Evolutionary conservation across 2,797 vertebrate species (phyloP).

Genomic region (Pangasius macronema): DNA sequence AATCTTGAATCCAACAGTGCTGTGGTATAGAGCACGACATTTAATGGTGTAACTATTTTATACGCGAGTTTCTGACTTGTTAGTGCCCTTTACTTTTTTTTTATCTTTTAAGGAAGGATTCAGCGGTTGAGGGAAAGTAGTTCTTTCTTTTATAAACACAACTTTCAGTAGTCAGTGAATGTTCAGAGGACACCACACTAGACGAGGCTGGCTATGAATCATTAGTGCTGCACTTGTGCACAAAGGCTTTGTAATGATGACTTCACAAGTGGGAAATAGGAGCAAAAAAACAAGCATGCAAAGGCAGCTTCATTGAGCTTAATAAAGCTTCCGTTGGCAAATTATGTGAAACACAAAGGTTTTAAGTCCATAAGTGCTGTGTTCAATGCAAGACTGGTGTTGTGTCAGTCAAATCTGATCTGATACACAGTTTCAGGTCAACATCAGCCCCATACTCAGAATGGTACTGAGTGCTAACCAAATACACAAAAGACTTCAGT

Average conservation of each 20-base stretch:
- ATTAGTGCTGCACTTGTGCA: not conserved
- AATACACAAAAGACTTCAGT: not conserved
- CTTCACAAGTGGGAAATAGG: not conserved
- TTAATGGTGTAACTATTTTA: not conserved
- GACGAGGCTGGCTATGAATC: not conserved
- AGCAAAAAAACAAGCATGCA: not conserved
- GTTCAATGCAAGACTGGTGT: not conserved
- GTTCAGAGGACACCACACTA: not conserved
- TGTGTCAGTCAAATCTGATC: not conserved
- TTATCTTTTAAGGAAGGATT: not conserved
- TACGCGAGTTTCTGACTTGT: not conserved
- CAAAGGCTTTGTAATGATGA: not conserved
- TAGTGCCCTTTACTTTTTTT: not conserved
- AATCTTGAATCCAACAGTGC: not conserved
- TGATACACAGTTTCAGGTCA: not conserved
- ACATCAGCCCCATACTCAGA: no score
- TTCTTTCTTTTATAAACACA: no score
- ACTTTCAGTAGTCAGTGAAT: not conserved
- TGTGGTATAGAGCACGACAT: not conserved
- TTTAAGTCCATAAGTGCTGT: not conserved
- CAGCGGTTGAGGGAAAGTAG: not conserved
- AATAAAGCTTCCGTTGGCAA: not conserved
- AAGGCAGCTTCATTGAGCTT: not conserved
- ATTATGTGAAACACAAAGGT: not conserved
- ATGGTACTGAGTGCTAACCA: not conserved